These are phyloP conservation scores for Stercorarius parasiticus DNA, from an alignment of 2,113 vertebrate genomes.

Conservation along the genomic window DNA sequence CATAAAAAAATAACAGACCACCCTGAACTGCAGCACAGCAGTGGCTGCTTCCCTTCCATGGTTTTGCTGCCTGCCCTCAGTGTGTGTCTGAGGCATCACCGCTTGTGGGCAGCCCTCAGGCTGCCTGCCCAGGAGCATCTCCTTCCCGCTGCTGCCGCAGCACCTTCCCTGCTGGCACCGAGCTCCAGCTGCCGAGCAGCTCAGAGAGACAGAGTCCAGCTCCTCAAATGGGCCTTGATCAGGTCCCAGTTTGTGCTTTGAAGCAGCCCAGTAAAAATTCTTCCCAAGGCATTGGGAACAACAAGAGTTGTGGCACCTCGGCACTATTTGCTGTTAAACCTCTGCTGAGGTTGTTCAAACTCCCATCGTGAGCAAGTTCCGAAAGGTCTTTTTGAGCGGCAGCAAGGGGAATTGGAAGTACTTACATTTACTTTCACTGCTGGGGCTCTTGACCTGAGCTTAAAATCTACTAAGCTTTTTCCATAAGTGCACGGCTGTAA, in stretches of 20 bases:
- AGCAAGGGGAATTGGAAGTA: background rate
- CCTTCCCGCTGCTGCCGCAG: accelerated
- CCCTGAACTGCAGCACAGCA: background rate
- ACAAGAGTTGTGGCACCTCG: background rate
- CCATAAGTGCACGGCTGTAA: background rate
- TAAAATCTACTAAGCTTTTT: conserved; percentile 14
- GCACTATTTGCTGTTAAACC: background rate
- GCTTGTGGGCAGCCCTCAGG: background rate
- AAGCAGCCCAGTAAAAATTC: background rate
- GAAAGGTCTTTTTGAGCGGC: background rate
- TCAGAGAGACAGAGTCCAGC: background rate
- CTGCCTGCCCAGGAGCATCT: background rate
- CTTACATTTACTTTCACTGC: background rate
- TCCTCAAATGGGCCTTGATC: accelerated
- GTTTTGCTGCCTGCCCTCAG: background rate
- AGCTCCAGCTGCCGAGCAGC: background rate
- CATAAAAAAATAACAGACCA: background rate
- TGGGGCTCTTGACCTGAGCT: background rate
- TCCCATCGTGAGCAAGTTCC: background rate
- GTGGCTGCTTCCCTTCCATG: background rate
- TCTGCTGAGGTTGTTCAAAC: background rate
- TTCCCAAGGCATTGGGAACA: background rate
- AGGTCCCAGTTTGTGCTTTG: background rate
- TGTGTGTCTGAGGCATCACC: background rate
- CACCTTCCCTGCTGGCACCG: background rate